Percentiles rank a stretch among this genome's conserved stretches.
phyloP scores from a whole-genome alignment of 30 jellyfish, hydroid and myxozoan species.

The Hydractinia echinata region DNA sequence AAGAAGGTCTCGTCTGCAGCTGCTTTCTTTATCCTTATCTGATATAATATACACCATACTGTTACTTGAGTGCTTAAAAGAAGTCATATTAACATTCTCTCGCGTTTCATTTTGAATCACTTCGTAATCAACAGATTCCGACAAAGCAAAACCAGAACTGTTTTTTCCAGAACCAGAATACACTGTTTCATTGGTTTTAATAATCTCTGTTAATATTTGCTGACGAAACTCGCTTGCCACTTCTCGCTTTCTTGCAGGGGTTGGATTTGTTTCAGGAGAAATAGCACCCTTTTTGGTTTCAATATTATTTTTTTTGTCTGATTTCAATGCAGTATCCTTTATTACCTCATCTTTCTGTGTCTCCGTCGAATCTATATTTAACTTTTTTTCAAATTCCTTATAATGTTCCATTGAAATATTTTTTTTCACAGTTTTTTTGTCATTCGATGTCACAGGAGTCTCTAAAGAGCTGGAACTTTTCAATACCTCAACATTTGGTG shows the following conservation, averaged over 20 bases:
- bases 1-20: no score
- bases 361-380: neutral
- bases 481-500: neutral
- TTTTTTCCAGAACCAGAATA: neutral
- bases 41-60: neutral
- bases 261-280: neutral
- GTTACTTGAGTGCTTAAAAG: neutral
- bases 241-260: neutral
- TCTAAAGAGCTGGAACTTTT: neutral
- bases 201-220: neutral
- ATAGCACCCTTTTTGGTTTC: neutral
- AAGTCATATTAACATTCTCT: slow-evolving; percentile 10
- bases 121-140: neutral
- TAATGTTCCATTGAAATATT: neutral
- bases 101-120: slow-evolving; percentile 8
- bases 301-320: neutral
- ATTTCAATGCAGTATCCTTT: slow-evolving; percentile 18
- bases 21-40: neutral
- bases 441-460: neutral
- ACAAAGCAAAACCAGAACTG: no score
- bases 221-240: neutral
- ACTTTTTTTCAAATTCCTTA: neutral
- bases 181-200: neutral
- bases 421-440: neutral
- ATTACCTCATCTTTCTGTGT: slow-evolving; percentile 24